These are phyloP conservation scores for Girardinus metallicus DNA, from an alignment of 2,797 vertebrate species.

Conservation along the genomic window DNA sequence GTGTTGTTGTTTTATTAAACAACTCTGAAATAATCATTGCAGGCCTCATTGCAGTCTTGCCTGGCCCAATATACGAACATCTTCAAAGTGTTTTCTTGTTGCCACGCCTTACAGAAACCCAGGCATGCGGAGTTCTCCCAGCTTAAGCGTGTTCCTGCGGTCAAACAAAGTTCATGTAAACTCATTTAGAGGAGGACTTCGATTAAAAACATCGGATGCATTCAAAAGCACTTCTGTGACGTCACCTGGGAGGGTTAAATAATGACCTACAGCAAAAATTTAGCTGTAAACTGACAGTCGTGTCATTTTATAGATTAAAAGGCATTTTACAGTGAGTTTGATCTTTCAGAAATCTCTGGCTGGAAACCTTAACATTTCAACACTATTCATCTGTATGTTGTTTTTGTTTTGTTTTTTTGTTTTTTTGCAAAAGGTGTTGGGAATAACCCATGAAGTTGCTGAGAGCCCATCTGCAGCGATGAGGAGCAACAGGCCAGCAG, in stretches of 20 bases:
- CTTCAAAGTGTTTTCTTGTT: background rate
- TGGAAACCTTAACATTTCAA: background rate
- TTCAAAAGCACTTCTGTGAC: background rate
- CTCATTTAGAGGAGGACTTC: background rate
- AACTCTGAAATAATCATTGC: background rate
- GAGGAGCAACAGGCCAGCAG: conserved; percentile 27
- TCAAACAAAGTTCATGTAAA: background rate
- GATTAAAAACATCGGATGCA: background rate
- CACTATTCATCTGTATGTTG: background rate
- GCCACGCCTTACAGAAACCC: background rate
- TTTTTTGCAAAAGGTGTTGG: background rate
- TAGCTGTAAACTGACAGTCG: background rate
- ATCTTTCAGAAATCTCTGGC: background rate
- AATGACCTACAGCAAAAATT: background rate
- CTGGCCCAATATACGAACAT: background rate
- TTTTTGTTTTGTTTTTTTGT: background rate
- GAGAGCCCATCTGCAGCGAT: conserved; percentile 26
- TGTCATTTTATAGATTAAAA: background rate
- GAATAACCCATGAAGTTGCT: conserved; percentile 7
- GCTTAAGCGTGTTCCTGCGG: background rate
- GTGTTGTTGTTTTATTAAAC: background rate
- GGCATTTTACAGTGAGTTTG: background rate
- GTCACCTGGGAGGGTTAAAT: background rate
- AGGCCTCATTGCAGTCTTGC: background rate
- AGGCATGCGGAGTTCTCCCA: background rate